Evolutionary conservation across 1,140 invertebrate species (phyloP).

Genomic region (Leptopilina boulardi): DNA sequence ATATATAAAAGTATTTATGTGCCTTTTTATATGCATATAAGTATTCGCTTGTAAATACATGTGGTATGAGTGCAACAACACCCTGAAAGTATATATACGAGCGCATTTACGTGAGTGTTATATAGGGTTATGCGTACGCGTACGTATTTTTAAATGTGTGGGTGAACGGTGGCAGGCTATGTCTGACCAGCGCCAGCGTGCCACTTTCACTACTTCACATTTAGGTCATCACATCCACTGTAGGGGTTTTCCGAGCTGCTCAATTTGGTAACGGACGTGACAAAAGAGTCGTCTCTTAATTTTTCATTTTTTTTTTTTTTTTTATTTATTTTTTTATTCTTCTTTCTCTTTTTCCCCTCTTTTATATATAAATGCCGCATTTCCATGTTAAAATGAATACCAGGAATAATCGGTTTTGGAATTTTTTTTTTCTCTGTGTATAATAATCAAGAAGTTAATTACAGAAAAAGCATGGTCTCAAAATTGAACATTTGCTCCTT

Average conservation of each 20-base stretch:
- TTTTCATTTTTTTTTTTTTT: neutral
- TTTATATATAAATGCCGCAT: too few relatives aligned
- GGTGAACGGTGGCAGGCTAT: constrained; percentile 48
- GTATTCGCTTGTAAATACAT: neutral
- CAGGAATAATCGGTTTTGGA: too few relatives aligned
- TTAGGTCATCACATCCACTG: constrained; percentile 27
- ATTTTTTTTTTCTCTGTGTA: too few relatives aligned
- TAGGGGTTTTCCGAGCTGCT: constrained; percentile 11
- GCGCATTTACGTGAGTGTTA: constrained; percentile 1
- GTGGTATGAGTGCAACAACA: neutral
- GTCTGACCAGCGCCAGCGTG: constrained; percentile 25
- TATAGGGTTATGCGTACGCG: constrained; percentile 20
- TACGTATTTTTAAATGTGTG: constrained; percentile 44
- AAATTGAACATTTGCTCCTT: too few relatives aligned
- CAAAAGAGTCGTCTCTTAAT: neutral
- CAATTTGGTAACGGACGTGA: neutral
- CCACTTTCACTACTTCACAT: constrained; percentile 30
- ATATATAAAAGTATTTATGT: constrained; percentile 42
- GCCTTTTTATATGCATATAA: constrained; percentile 21
- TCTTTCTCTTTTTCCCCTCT: neutral
- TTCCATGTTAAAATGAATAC: too few relatives aligned
- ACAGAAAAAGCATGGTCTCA: too few relatives aligned
- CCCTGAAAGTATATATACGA: constrained; percentile 24
- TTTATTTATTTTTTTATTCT: too few relatives aligned
- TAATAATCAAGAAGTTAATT: too few relatives aligned